Evolutionary conservation across 2,113 vertebrate species (phyloP).

Genomic region (Acanthisitta chloris): DNA sequence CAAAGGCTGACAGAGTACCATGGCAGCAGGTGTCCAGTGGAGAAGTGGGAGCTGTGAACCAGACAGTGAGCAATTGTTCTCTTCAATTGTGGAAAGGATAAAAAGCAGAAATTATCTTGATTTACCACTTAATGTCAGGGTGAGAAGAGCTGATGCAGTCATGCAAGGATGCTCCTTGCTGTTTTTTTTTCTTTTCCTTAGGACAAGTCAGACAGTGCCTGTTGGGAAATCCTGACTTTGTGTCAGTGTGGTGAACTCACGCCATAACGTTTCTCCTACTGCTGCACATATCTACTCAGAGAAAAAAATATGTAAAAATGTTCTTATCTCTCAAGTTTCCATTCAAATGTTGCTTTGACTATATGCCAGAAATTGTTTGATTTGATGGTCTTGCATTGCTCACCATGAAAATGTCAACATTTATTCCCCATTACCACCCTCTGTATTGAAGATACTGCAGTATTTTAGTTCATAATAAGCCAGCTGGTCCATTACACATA

Average conservation of each 20-base stretch:
- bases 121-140: background rate
- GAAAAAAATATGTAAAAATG: conserved; percentile 28
- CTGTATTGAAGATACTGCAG: conserved; percentile 43
- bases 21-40: background rate
- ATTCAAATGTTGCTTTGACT: conserved; percentile 54
- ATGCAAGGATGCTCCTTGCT: background rate
- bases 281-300: background rate
- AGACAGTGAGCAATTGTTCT: background rate
- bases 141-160: background rate
- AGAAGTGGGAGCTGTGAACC: background rate
- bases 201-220: background rate
- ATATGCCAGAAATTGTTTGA: conserved; percentile 55
- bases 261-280: background rate
- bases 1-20: background rate
- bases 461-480: conserved; percentile 30
- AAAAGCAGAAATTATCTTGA: background rate
- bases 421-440: conserved; percentile 6
- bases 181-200: background rate
- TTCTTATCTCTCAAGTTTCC: conserved; percentile 31
- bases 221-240: background rate
- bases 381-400: conserved; percentile 55
- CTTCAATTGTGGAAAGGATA: background rate
- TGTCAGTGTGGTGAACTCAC: background rate
- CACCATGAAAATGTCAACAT: conserved; percentile 58
- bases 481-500: conserved; percentile 51